These are phyloP conservation scores for Polylopha cassiicola DNA, from an alignment of 2,888 invertebrate species.

Conservation along the genomic window DNA sequence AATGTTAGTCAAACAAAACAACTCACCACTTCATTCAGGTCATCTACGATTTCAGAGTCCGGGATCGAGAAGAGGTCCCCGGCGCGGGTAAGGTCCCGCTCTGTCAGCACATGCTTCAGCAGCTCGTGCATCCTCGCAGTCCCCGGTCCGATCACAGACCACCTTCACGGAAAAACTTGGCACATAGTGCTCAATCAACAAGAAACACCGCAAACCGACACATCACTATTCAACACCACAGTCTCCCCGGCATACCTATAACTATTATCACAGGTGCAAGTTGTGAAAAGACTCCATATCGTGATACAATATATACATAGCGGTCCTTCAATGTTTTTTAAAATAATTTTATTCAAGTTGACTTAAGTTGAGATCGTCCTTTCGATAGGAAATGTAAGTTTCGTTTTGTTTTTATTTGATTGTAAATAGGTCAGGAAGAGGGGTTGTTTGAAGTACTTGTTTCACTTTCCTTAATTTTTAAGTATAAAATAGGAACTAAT, in stretches of 20 bases:
- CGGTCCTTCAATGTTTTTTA: constrained; percentile 15
- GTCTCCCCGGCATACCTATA: constrained; percentile 2
- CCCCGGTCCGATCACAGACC: constrained; percentile 16
- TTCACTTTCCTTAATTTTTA: too few species aligned
- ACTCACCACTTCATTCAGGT: constrained; percentile 89
- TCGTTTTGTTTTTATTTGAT: constrained; percentile 12
- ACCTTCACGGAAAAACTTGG: constrained; percentile 28
- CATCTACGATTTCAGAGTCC: constrained; percentile 90
- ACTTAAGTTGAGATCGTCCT: constrained; percentile 12
- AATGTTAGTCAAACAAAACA: constrained; percentile 36
- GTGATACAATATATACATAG: constrained; percentile 10
- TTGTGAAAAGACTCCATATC: background rate
- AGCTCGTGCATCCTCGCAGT: constrained; percentile 88
- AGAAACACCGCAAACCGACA: constrained; percentile 13
- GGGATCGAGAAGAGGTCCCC: constrained; percentile 93
- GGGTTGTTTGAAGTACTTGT: too few species aligned
- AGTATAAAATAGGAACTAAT: too few species aligned
- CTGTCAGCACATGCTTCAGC: constrained; percentile 91
- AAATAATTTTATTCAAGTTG: constrained; percentile 15
- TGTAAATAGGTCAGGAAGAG: too few species aligned
- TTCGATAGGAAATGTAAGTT: constrained; percentile 21
- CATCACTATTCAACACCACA: constrained; percentile 10
- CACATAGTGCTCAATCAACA: constrained; percentile 26
- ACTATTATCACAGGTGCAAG: background rate
- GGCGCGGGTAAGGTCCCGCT: constrained; percentile 92